phyloP scores from a whole-genome alignment of 2,113 vertebrate species.

The Python bivittatus region DNA sequence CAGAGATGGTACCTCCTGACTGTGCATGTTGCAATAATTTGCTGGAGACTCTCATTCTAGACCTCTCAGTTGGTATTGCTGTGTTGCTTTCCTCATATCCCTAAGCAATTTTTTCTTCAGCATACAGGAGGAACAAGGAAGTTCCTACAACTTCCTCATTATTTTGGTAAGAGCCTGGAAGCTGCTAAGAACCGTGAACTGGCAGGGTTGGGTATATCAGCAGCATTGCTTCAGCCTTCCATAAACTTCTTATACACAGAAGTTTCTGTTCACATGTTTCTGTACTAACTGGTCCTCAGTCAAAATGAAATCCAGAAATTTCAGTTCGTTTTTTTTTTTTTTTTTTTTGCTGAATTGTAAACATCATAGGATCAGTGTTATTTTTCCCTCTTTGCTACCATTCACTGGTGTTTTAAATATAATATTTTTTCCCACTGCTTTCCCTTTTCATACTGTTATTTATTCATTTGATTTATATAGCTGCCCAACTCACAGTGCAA shows the following conservation, averaged over 20 bases:
- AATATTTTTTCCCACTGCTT: constrained; percentile 43
- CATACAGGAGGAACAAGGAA: not conserved
- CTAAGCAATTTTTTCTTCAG: not conserved
- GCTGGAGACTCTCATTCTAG: not conserved
- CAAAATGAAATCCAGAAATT: not conserved
- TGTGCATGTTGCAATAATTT: not conserved
- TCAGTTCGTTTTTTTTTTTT: no score
- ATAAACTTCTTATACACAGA: not conserved
- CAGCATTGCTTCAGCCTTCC: not conserved
- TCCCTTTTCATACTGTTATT: constrained; percentile 42
- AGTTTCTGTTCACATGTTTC: not conserved
- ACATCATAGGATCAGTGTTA: constrained; percentile 44
- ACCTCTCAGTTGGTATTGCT: not conserved
- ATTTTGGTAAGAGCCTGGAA: not conserved
- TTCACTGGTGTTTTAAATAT: constrained; percentile 48
- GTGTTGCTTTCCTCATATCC: not conserved
- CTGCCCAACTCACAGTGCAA: not conserved
- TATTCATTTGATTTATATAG: not conserved
- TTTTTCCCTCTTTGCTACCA: constrained; percentile 14
- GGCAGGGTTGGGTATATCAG: not conserved
- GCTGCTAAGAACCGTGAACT: not conserved
- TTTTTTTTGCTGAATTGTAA: constrained; percentile 44
- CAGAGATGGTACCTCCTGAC: not conserved
- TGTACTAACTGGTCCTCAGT: not conserved
- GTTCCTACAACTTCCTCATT: not conserved